phyloP scores from a whole-genome alignment of 2,797 vertebrate species.

The Pipistrellus pygmaeus region DNA sequence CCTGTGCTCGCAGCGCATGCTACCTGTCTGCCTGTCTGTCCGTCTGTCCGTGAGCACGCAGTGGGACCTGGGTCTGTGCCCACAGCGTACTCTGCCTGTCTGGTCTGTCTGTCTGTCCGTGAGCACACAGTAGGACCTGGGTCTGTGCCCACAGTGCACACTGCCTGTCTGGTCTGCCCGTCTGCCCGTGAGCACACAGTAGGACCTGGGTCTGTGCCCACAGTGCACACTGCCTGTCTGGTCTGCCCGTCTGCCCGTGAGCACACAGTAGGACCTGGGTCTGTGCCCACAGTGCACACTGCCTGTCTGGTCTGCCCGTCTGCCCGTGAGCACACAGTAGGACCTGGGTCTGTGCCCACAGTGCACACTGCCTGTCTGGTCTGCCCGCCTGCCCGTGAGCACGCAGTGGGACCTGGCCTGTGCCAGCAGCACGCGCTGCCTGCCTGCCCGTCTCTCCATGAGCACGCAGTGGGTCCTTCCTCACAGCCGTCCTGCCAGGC shows the following conservation, averaged over 20 bases:
- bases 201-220: accelerated
- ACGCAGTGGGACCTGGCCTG: no score
- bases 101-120: no score
- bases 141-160: accelerated
- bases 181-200: no score
- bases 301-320: background rate
- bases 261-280: no score
- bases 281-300: accelerated
- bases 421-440: no score
- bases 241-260: no score
- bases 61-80: accelerated
- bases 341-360: accelerated
- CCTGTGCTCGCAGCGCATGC: accelerated
- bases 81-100: accelerated
- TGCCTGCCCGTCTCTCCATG: no score
- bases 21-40: background rate
- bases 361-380: accelerated
- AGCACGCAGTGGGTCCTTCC: background rate
- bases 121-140: no score
- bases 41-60: no score
- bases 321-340: no score
- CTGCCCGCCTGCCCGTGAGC: no score
- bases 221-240: accelerated
- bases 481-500: no score
- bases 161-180: background rate